phyloP scores from a whole-genome alignment of 2,888 invertebrate species.

The Andricus curvator region DNA sequence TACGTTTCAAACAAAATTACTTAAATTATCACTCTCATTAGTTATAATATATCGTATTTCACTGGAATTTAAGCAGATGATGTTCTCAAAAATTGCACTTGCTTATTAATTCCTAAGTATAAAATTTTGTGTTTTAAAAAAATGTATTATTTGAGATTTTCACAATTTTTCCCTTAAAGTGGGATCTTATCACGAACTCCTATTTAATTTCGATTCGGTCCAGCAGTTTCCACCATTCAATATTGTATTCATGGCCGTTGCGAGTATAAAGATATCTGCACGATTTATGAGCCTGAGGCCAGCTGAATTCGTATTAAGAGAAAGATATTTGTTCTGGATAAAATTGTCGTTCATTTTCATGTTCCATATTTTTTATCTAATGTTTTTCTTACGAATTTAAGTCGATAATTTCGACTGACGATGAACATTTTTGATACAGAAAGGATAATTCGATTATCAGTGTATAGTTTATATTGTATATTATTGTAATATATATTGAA shows the following conservation, averaged over 20 bases:
- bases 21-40: no score
- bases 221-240: constrained; percentile 57
- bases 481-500: no score
- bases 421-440: no score
- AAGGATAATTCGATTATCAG: background rate
- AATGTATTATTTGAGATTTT: background rate
- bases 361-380: background rate
- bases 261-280: constrained; percentile 62
- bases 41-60: no score
- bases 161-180: background rate
- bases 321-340: background rate
- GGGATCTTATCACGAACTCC: constrained; percentile 43
- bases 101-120: no score
- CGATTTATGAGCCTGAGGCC: constrained; percentile 61
- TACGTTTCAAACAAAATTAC: no score
- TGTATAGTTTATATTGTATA: no score
- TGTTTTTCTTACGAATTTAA: background rate
- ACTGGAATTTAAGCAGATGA: no score
- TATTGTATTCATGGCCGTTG: constrained; percentile 70
- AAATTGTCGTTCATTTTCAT: background rate
- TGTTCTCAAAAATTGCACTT: no score
- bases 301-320: constrained; percentile 63
- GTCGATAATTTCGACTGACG: no score
- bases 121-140: background rate
- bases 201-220: constrained; percentile 27